Evolutionary conservation across 2,113 vertebrate genomes (phyloP).

Genomic region (Pedetes capensis): DNA sequence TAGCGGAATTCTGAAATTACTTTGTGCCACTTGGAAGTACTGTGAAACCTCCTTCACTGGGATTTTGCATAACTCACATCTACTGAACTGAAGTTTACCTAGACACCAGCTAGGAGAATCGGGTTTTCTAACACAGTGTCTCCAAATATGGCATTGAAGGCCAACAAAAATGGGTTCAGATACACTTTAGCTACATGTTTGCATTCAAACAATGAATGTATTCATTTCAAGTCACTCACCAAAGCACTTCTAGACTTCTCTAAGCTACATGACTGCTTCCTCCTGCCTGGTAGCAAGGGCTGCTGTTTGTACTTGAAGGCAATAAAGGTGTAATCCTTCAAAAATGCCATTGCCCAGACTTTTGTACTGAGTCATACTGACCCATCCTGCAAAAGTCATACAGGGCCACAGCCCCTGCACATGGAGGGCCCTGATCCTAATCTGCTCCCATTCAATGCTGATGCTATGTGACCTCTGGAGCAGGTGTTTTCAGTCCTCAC

Average conservation of each 20-base stretch:
- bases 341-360: conserved; percentile 26
- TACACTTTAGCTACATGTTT: background rate
- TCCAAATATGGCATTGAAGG: conserved; percentile 5
- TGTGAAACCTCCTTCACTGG: conserved; percentile 34
- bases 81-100: background rate
- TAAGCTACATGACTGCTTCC: background rate
- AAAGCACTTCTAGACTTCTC: conserved; percentile 61
- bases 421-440: background rate
- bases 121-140: conserved; percentile 34
- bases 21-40: conserved; percentile 35
- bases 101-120: background rate
- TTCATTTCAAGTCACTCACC: conserved; percentile 62
- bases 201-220: conserved; percentile 62
- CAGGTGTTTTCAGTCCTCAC: background rate
- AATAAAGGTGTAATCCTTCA: conserved; percentile 61
- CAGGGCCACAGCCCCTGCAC: background rate
- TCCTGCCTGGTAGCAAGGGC: conserved; percentile 44
- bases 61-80: background rate
- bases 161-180: conserved; percentile 20
- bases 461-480: background rate
- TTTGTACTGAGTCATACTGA: conserved; percentile 29
- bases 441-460: background rate
- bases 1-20: conserved; percentile 21
- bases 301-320: conserved; percentile 70
- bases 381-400: background rate